Conservation (phyloP, 2,113 vertebrate species). For the Ramphastos sulfuratus region DNA sequence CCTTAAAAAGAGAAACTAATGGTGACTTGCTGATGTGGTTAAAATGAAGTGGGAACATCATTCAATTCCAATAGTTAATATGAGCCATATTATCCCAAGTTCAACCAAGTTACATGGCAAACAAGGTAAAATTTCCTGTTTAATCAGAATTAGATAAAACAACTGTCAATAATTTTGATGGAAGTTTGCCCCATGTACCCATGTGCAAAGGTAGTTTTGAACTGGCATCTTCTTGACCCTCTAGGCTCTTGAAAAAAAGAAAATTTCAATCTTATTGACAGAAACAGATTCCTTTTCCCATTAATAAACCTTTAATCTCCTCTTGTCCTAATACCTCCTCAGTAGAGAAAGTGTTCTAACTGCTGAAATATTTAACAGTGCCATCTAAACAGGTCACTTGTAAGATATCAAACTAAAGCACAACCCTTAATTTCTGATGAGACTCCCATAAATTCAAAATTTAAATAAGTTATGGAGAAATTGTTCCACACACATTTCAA, state of each 20-base stretch:
- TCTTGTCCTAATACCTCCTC: neutral
- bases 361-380: neutral
- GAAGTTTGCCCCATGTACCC: accelerated
- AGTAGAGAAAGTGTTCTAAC: neutral
- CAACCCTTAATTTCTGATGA: neutral
- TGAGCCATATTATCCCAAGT: neutral
- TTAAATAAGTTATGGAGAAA: neutral
- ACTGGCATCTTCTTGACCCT: neutral
- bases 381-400: neutral
- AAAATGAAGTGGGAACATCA: neutral
- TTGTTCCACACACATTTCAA: neutral
- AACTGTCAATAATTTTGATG: neutral
- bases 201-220: neutral
- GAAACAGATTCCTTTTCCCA: neutral
- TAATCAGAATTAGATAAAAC: neutral
- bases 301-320: neutral
- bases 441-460: neutral
- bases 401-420: neutral
- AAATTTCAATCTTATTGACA: neutral
- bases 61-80: neutral
- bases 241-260: neutral
- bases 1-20: neutral
- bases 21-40: neutral
- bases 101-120: neutral
- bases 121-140: neutral